phyloP scores from a whole-genome alignment of 2,888 invertebrate species.

The Platerodrilus igneus region DNA sequence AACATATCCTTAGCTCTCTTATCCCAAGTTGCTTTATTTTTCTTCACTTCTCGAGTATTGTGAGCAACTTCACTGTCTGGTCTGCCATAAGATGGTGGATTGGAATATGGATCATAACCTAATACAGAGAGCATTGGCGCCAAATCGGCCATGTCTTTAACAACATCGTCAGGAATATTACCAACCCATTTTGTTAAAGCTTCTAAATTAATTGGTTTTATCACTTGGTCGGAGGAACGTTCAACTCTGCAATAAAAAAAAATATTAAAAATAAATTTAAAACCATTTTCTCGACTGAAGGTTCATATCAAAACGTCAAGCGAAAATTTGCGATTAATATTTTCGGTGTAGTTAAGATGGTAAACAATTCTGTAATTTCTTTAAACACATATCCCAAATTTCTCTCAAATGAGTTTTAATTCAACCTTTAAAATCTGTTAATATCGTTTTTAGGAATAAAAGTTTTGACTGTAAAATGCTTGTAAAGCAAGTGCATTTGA shows the following conservation, averaged over 20 bases:
- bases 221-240: conserved; percentile 96
- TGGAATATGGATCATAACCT: conserved; percentile 94
- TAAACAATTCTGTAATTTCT: no score
- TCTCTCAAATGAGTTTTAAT: no score
- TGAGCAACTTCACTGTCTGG: conserved; percentile 72
- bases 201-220: conserved; percentile 95
- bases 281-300: no score
- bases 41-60: conserved; percentile 50
- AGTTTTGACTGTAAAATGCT: no score
- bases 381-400: no score
- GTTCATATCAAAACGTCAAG: no score
- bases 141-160: conserved; percentile 85
- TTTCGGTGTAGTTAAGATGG: no score
- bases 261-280: conserved; percentile 11
- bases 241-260: conserved; percentile 70
- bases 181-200: conserved; percentile 92
- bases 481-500: no score
- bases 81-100: conserved; percentile 91
- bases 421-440: no score
- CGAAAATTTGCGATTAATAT: no score
- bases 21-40: conserved; percentile 43
- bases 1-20: conserved; percentile 47
- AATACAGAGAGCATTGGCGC: conserved; percentile 91
- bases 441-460: no score
- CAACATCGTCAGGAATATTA: conserved; percentile 84